phyloP scores from a whole-genome alignment of 92 coral and sea anemone species.

The Epizoanthus rinbou region DNA sequence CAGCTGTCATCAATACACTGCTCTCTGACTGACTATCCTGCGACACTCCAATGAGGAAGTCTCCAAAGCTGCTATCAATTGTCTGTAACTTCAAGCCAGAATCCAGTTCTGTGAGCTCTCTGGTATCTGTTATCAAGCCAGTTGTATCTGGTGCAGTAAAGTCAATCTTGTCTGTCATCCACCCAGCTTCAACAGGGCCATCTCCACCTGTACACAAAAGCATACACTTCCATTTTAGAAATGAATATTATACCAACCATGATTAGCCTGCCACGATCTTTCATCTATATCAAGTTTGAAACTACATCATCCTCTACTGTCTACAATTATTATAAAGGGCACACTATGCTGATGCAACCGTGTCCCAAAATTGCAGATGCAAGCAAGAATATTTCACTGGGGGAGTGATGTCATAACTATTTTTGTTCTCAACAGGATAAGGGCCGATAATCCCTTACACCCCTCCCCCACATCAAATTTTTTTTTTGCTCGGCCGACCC shows the following conservation, averaged over 20 bases:
- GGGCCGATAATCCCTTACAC: background rate
- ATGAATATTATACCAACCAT: too few species aligned
- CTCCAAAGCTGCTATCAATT: slow-evolving; percentile 12
- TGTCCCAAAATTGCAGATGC: slow-evolving; percentile 9
- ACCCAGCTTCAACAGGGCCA: slow-evolving; percentile 69
- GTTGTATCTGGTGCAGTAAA: slow-evolving; percentile 59
- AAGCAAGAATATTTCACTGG: background rate
- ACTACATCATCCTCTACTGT: too few species aligned
- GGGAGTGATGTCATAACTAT: background rate
- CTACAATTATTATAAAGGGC: too few species aligned
- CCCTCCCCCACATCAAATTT: background rate
- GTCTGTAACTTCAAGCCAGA: slow-evolving; percentile 14
- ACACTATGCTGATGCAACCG: slow-evolving; percentile 19
- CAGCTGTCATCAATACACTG: slow-evolving; percentile 37
- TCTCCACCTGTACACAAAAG: slow-evolving; percentile 58
- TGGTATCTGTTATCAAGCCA: slow-evolving; percentile 30
- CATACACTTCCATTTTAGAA: background rate
- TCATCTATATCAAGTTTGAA: too few species aligned
- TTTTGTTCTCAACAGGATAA: background rate
- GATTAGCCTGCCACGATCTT: too few species aligned
- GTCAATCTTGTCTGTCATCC: slow-evolving; percentile 97
- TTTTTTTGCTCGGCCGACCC: background rate
- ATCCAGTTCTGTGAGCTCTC: slow-evolving; percentile 54
- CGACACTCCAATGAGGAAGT: background rate
- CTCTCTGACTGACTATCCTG: slow-evolving; percentile 6